Conservation (phyloP, 2,113 vertebrate species). For the Sapayoa aenigma region DNA sequence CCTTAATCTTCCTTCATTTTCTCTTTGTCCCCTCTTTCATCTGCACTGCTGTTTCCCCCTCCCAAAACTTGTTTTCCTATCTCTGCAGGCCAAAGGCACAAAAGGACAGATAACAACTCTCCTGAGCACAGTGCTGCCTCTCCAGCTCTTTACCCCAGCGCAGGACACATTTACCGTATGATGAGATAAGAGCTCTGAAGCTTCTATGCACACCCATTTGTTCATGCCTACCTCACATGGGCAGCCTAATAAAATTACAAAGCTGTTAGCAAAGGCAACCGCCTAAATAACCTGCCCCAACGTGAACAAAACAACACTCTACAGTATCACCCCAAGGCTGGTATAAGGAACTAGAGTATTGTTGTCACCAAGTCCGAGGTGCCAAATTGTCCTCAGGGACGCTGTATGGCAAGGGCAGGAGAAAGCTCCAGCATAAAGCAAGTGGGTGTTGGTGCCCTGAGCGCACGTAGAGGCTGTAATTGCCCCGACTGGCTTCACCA, state of each 20-base stretch:
- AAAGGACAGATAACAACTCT: neutral
- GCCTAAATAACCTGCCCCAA: neutral
- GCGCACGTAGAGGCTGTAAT: rapidly evolving
- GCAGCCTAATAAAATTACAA: neutral
- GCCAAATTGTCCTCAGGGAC: neutral
- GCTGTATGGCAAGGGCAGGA: rapidly evolving
- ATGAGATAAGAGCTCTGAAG: neutral
- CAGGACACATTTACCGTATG: rapidly evolving
- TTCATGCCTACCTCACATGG: neutral
- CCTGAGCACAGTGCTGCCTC: neutral
- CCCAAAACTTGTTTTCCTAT: neutral
- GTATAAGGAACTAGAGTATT: neutral
- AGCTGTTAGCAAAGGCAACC: neutral
- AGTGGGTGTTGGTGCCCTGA: neutral
- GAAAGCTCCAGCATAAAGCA: neutral
- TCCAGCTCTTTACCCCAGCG: neutral
- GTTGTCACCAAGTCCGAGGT: neutral
- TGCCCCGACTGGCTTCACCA: rapidly evolving
- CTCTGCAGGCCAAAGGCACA: neutral
- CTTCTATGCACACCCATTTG: neutral
- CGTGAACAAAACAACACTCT: neutral
- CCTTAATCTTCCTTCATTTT: neutral
- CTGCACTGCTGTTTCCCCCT: neutral
- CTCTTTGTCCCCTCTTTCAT: neutral
- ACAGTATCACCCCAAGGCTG: neutral